Percentiles rank a stretch among this genome's conserved stretches.
Conservation (phyloP, 2,113 vertebrate species). For the Percina caprodes region DNA sequence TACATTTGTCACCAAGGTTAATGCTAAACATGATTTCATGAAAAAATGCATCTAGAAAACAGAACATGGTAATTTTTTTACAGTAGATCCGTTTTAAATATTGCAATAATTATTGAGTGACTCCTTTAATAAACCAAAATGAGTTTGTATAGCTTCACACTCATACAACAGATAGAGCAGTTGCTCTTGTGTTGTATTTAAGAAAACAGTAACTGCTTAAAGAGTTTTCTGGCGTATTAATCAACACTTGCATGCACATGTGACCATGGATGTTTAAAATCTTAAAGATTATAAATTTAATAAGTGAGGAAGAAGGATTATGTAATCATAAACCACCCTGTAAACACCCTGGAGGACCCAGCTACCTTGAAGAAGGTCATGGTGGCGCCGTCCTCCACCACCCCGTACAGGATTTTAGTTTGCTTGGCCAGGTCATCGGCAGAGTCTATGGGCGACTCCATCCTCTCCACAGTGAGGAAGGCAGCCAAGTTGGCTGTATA, state of each 20-base stretch:
- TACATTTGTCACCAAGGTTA: background rate
- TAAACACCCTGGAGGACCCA: background rate
- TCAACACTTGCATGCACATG: background rate
- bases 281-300: conserved; percentile 5
- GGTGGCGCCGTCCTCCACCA: conserved; percentile 95
- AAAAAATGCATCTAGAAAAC: background rate
- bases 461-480: conserved; percentile 98
- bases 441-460: conserved; percentile 99
- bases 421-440: conserved; percentile 98
- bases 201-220: background rate
- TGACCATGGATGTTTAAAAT: background rate
- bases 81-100: background rate
- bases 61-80: background rate
- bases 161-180: background rate
- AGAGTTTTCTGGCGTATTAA: background rate
- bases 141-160: background rate
- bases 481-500: conserved; percentile 99
- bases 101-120: background rate
- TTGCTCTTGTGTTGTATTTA: background rate
- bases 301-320: background rate
- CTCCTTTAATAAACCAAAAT: background rate
- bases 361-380: conserved; percentile 99
- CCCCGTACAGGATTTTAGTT: conserved; percentile 97
- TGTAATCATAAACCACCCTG: background rate
- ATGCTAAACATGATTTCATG: background rate